phyloP scores from a whole-genome alignment of 2,797 vertebrate genomes.

The Xenops minutus region DNA sequence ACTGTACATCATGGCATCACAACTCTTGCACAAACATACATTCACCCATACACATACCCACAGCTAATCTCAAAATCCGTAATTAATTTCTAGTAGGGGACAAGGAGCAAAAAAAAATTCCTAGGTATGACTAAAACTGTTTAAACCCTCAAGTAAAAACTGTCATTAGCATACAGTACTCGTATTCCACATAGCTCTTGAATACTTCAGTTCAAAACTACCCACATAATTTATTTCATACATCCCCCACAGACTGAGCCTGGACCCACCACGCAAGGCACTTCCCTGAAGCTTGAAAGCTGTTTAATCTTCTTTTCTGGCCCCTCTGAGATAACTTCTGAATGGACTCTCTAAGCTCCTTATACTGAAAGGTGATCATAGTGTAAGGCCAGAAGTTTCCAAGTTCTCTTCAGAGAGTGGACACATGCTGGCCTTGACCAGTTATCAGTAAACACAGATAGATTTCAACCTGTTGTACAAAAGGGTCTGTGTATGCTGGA shows the following conservation, averaged over 20 bases:
- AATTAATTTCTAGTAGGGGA: neutral
- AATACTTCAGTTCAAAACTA: neutral
- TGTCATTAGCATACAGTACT: neutral
- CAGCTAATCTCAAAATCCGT: neutral
- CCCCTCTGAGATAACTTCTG: constrained; percentile 18
- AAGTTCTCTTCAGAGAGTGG: neutral
- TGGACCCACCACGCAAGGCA: neutral
- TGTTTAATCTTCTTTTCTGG: constrained; percentile 33
- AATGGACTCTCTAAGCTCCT: constrained; percentile 25
- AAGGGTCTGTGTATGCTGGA: neutral
- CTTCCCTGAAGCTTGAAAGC: neutral
- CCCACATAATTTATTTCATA: neutral
- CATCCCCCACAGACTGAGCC: neutral
- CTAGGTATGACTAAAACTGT: neutral
- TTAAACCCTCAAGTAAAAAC: neutral
- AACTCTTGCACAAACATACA: neutral
- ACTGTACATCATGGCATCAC: neutral
- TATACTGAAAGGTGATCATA: neutral
- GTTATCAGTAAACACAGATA: neutral
- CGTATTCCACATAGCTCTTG: neutral
- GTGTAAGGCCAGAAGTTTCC: neutral
- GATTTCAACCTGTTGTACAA: neutral
- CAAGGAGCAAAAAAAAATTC: neutral
- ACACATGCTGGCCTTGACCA: neutral
- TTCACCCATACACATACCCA: too few species aligned